Evolutionary conservation across 2,113 vertebrate species (phyloP), one percentile per base, ranked within the genome.

Genomic region (Syrmaticus mikado): DNA sequence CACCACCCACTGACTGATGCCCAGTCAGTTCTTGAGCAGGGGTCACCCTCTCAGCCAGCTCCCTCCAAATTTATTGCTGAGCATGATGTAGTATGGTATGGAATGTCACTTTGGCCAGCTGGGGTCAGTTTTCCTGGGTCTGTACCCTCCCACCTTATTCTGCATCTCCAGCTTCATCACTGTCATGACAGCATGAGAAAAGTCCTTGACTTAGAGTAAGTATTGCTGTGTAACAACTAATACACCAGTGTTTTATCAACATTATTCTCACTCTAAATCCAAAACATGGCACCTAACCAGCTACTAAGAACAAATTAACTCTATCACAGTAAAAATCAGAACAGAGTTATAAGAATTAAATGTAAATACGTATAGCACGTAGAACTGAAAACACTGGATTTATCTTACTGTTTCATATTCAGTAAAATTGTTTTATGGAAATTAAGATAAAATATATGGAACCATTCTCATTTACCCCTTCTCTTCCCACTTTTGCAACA

Each of bases 401-500:
- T 2, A 43, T 82, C 40, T 82, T 11, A 48, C 10, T 75, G 2
- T 13, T 53, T 45, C 8, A 55, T 55, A 9, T 16, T 52, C 6
- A 60, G 8, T 57, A 28, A 11, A 5, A 27, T n/a, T 22, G 64
- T 85, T 82, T 75, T n/a, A 71, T 45, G 8, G 22, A 78, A 89
- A 67, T 62, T 8, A 78, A n/a, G 3, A 53, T 24, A 53, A 53
- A 78, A 24, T 27, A 43, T 34, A 15, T 30, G 4, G n/a, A 21
- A 1, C 3, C 2, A 41, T 68, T 3, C 3, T 45, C 52, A 32
- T 46, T 87, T 74, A 6, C 2, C 11, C 8, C 6, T 3, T 6
- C 0, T 61, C 76, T 89, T 46, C 4, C 2, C 4, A 89, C 1
- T 3, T 52, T 71, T 6, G n/a, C 1, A 41, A 71, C 5, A 14